Evolutionary conservation across 1,140 invertebrate genomes (phyloP).

Genomic region (Atta texana): DNA sequence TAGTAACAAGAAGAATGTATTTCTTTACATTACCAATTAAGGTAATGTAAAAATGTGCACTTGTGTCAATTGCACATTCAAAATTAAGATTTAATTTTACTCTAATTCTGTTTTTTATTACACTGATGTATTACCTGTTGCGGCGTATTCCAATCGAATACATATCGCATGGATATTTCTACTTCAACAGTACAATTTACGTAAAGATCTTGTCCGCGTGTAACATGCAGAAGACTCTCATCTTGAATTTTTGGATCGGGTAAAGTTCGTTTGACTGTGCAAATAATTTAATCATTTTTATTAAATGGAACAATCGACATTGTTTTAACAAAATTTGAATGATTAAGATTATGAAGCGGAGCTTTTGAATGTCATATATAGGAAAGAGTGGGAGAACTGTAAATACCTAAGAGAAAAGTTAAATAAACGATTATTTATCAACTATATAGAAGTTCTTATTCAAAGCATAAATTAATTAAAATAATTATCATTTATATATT

Average conservation of each 20-base stretch:
- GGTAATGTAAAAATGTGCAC: too few species aligned
- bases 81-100: background rate
- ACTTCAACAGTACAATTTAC: slow-evolving; percentile 75
- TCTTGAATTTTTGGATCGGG: slow-evolving; percentile 73
- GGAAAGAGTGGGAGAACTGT: too few species aligned
- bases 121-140: slow-evolving; percentile 60
- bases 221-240: slow-evolving; percentile 72
- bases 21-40: background rate
- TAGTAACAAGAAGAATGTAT: background rate
- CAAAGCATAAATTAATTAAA: too few species aligned
- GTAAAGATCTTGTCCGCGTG: slow-evolving; percentile 72
- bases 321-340: background rate
- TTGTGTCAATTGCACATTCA: background rate
- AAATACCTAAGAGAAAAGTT: too few species aligned
- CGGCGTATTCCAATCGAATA: slow-evolving; percentile 75
- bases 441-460: too few species aligned
- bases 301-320: background rate
- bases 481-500: too few species aligned
- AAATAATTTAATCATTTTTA: slow-evolving; percentile 29
- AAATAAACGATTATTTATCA: too few species aligned
- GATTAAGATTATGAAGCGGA: background rate
- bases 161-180: slow-evolving; percentile 52
- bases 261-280: slow-evolving; percentile 60
- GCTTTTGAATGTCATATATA: background rate
- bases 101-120: background rate